Conservation (phyloP, 1,140 invertebrate genomes). For the Drosophila mojavensis region DNA sequence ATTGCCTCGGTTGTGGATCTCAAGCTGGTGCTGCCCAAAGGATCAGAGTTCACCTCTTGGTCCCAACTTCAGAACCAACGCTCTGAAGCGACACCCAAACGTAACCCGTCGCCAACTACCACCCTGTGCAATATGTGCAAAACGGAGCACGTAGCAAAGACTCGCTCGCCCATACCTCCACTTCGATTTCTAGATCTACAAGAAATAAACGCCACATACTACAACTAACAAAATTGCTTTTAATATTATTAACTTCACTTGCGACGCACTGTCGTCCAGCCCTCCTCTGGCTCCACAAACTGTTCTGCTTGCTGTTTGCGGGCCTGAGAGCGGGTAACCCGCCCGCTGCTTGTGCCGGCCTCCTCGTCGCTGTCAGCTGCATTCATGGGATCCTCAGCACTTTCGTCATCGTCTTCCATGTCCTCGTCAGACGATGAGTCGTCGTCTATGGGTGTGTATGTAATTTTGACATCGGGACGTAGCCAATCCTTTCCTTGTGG, state of each 20-base stretch:
- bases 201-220: constrained; percentile 72
- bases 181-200: constrained; percentile 72
- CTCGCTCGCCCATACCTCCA: constrained; percentile 61
- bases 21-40: constrained; percentile 55
- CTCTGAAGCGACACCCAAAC: neutral
- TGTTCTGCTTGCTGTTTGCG: constrained; percentile 79
- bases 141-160: constrained; percentile 45
- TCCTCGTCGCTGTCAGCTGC: constrained; percentile 77
- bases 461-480: constrained; percentile 77
- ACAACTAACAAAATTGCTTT: constrained; percentile 59
- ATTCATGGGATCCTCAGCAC: constrained; percentile 58
- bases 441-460: constrained; percentile 64
- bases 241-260: constrained; percentile 72
- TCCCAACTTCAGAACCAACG: constrained; percentile 37
- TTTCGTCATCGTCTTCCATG: constrained; percentile 76
- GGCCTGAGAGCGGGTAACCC: constrained; percentile 71
- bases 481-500: constrained; percentile 84
- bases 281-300: constrained; percentile 85
- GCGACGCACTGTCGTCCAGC: constrained; percentile 86
- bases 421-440: constrained; percentile 85
- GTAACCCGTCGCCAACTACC: neutral
- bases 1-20: constrained; percentile 89
- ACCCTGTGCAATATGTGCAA: constrained; percentile 53
- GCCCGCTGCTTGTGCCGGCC: constrained; percentile 33
- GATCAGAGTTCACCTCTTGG: constrained; percentile 52